Evolutionary conservation across 2,888 invertebrate species (phyloP).

Genomic region (Trimorus sp.): DNA sequence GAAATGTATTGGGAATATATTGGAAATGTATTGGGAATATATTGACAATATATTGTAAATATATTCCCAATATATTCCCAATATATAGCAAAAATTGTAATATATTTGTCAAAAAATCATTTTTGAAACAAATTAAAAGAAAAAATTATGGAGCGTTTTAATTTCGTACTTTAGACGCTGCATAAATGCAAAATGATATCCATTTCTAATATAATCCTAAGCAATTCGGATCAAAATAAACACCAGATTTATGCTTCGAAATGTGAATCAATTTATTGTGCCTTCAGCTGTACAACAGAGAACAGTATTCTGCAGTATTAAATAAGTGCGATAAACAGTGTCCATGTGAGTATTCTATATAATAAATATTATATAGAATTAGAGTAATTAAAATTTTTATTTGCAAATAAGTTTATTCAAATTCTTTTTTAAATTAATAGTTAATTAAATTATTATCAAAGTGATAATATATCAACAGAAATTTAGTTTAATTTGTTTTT

Average conservation of each 20-base stretch:
- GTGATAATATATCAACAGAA: slow-evolving; percentile 13
- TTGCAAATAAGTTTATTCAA: slow-evolving; percentile 9
- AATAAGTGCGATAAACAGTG: no score
- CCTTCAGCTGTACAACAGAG: not conserved
- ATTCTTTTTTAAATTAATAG: not conserved
- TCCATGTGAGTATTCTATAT: no score
- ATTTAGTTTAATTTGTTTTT: not conserved
- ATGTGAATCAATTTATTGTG: slow-evolving; percentile 2
- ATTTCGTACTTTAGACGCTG: slow-evolving; percentile 1
- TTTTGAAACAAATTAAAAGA: slow-evolving; percentile 8
- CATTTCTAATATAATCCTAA: slow-evolving; percentile 17
- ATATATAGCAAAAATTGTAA: no score
- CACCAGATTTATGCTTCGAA: slow-evolving; percentile 8
- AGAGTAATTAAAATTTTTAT: not conserved
- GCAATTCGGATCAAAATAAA: slow-evolving; percentile 20
- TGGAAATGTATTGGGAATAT: no score
- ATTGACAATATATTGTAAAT: no score
- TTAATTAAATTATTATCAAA: not conserved
- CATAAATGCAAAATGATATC: slow-evolving; percentile 14
- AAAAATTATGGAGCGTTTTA: slow-evolving; percentile 11
- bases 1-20: no score
- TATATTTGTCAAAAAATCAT: slow-evolving; percentile 12
- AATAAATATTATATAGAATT: no score
- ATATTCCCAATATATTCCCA: no score
- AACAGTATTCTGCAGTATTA: no score